These are phyloP conservation scores for Caenorhabditis sulstoni DNA, from an alignment of 2,888 invertebrate genomes.

Conservation along the genomic window DNA sequence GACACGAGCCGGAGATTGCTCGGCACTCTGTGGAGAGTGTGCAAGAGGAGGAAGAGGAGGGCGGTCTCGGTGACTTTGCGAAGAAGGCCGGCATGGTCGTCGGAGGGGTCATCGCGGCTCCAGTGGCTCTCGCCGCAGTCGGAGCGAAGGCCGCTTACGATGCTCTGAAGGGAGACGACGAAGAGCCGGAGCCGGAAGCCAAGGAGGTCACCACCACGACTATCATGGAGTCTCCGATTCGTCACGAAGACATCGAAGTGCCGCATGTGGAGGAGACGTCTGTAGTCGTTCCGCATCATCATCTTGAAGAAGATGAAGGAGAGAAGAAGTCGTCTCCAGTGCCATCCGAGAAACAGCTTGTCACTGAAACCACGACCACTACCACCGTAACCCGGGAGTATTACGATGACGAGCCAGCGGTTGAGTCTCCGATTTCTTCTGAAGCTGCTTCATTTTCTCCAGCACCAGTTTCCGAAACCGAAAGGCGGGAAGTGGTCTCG, in stretches of 20 bases:
- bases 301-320: constrained; percentile 29
- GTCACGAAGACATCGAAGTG: constrained; percentile 34
- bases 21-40: constrained; percentile 29
- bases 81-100: constrained; percentile 70
- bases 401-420: too few species aligned
- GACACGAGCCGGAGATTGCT: constrained; percentile 38
- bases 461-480: constrained; percentile 6
- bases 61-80: constrained; percentile 45
- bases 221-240: constrained; percentile 45
- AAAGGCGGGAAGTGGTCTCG: background rate
- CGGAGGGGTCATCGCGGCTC: constrained; percentile 70
- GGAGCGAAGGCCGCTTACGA: constrained; percentile 70
- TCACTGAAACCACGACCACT: constrained; percentile 25
- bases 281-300: constrained; percentile 20
- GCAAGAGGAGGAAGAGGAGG: constrained; percentile 46
- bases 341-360: constrained; percentile 10
- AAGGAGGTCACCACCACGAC: constrained; percentile 28
- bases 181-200: constrained; percentile 27
- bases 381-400: constrained; percentile 29
- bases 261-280: constrained; percentile 36
- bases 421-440: background rate
- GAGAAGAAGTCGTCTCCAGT: background rate
- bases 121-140: constrained; percentile 66
- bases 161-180: constrained; percentile 42
- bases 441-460: background rate